These are phyloP conservation scores for Cyprinodon variegatus DNA, from an alignment of 2,113 vertebrate species.

Conservation along the genomic window DNA sequence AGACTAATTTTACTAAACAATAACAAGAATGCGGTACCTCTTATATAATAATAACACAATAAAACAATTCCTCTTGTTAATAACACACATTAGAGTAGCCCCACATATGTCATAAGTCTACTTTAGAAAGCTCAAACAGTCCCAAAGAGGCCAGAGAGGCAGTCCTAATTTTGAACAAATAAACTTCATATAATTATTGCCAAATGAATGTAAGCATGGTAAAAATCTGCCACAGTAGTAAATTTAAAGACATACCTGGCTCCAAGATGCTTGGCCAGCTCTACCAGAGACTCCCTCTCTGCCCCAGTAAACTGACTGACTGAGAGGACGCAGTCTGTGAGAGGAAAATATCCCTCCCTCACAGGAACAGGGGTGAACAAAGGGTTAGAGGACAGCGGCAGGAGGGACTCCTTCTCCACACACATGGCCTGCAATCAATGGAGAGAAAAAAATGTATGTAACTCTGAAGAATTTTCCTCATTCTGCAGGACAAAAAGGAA, in stretches of 20 bases:
- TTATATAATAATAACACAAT: too few species aligned
- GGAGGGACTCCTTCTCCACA: slow-evolving; percentile 86
- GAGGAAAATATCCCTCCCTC: slow-evolving; percentile 84
- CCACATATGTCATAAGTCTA: too few species aligned
- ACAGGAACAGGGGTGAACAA: slow-evolving; percentile 90
- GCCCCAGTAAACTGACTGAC: slow-evolving; percentile 93
- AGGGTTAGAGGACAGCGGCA: slow-evolving; percentile 85
- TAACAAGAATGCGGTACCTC: too few species aligned
- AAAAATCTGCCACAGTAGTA: background rate
- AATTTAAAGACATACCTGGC: slow-evolving; percentile 82
- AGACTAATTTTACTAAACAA: too few species aligned
- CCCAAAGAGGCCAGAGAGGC: too few species aligned
- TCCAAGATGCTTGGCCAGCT: slow-evolving; percentile 88
- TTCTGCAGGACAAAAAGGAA: background rate
- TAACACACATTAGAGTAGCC: too few species aligned
- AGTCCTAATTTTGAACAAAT: too few species aligned
- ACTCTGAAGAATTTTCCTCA: background rate
- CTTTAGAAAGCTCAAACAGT: too few species aligned
- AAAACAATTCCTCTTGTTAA: too few species aligned
- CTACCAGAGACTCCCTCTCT: slow-evolving; percentile 91
- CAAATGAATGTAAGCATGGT: background rate
- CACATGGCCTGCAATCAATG: slow-evolving; percentile 83
- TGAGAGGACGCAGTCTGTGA: slow-evolving; percentile 89
- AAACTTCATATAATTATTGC: too few species aligned
- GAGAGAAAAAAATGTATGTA: background rate